These are phyloP conservation scores for Diachrysia chrysitis DNA, from an alignment of 2,888 invertebrate species.

Conservation along the genomic window DNA sequence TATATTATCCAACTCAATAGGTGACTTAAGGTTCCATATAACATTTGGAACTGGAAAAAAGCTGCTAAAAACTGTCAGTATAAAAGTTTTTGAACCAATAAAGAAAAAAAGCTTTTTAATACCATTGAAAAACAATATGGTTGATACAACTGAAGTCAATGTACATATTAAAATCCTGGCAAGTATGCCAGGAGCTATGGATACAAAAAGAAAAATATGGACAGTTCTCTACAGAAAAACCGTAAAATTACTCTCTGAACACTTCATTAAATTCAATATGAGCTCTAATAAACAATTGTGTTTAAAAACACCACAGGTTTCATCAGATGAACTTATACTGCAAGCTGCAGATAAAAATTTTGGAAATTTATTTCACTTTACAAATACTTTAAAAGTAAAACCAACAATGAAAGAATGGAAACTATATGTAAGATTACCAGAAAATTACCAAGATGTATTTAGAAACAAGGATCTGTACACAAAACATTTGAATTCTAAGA, in stretches of 20 bases:
- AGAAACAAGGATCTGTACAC: conserved; percentile 55
- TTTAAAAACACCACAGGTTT: conserved; percentile 61
- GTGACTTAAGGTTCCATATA: conserved; percentile 71
- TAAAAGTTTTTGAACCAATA: conserved; percentile 68
- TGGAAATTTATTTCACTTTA: conserved; percentile 69
- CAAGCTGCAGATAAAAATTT: conserved; percentile 59
- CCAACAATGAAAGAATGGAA: conserved; percentile 53
- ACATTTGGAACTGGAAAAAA: conserved; percentile 65
- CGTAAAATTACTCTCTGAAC: conserved; percentile 69
- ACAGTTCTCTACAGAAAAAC: conserved; percentile 69
- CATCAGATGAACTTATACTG: conserved; percentile 65
- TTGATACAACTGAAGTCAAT: conserved; percentile 61
- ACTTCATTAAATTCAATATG: conserved; percentile 72
- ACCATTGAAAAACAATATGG: conserved; percentile 60
- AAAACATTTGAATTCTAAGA: conserved; percentile 59
- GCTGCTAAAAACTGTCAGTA: conserved; percentile 70
- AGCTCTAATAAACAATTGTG: conserved; percentile 38
- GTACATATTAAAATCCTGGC: conserved; percentile 71
- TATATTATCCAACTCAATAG: conserved; percentile 43
- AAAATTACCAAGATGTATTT: conserved; percentile 66
- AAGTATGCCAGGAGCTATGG: conserved; percentile 72
- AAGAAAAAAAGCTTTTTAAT: conserved; percentile 69
- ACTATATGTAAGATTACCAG: conserved; percentile 74
- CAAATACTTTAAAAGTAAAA: conserved; percentile 41
- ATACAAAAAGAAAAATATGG: conserved; percentile 73